phyloP scores from a whole-genome alignment of 1,140 invertebrate genomes.

The Scaptomyza graminum region DNA sequence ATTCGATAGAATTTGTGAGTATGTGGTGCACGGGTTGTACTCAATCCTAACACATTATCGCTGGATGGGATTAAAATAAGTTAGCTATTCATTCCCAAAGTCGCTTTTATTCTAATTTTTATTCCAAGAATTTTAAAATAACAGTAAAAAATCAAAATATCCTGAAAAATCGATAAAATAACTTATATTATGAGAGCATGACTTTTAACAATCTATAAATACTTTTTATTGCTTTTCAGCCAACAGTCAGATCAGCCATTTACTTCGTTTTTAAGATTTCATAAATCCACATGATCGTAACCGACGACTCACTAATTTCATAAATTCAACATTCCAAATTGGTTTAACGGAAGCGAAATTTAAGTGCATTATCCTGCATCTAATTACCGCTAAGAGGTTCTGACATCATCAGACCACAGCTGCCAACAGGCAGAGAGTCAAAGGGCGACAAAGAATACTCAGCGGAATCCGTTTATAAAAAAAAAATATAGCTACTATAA shows the following conservation, averaged over 20 bases:
- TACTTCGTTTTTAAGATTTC: too few relatives aligned
- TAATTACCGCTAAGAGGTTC: conserved; percentile 59
- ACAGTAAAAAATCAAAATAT: too few relatives aligned
- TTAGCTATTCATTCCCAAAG: too few relatives aligned
- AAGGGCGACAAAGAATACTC: conserved; percentile 5
- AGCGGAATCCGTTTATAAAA: conserved; percentile 8
- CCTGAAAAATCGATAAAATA: too few relatives aligned
- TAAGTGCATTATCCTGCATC: conserved; percentile 61
- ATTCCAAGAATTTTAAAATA: too few relatives aligned
- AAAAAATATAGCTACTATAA: conserved; percentile 37
- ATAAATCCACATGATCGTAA: too few relatives aligned
- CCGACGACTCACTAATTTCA: neutral
- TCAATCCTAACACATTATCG: conserved; percentile 20
- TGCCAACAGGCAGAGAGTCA: conserved; percentile 15
- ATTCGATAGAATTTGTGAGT: conserved; percentile 54
- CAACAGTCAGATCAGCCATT: too few relatives aligned
- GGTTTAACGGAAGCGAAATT: conserved; percentile 38
- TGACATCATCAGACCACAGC: conserved; percentile 39
- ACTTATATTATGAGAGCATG: too few relatives aligned
- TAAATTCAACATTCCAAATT: conserved; percentile 7
- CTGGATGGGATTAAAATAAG: too few relatives aligned
- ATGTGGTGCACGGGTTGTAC: conserved; percentile 40
- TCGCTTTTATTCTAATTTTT: too few relatives aligned
- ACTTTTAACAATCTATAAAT: too few relatives aligned
- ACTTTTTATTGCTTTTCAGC: too few relatives aligned